These are phyloP conservation scores for Anthopleura xanthogrammica DNA, from an alignment of 92 coral and sea anemone species.

Conservation along the genomic window DNA sequence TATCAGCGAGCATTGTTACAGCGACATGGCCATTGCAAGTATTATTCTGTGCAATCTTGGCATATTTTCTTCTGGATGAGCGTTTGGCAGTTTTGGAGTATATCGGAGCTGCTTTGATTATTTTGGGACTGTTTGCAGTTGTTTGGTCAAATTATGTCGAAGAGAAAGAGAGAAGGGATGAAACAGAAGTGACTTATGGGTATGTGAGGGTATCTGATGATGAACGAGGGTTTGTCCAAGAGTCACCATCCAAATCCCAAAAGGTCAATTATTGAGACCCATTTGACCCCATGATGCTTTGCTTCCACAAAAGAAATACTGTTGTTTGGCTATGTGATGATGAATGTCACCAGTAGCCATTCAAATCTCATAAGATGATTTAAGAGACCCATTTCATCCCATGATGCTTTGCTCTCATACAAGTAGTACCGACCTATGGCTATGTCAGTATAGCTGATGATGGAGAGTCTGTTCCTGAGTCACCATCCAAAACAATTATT, in stretches of 20 bases:
- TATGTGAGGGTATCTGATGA: conserved; percentile 55
- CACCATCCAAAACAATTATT: conserved; percentile 6
- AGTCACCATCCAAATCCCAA: conserved; percentile 16
- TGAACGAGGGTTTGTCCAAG: conserved; percentile 46
- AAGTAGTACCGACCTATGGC: background rate
- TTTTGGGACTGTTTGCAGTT: conserved; percentile 64
- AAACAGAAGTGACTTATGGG: conserved; percentile 36
- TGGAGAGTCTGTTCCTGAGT: background rate
- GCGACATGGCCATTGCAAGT: conserved; percentile 90
- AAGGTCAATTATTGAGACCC: conserved; percentile 28
- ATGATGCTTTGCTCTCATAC: too few species aligned
- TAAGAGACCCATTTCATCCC: too few species aligned
- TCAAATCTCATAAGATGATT: too few species aligned
- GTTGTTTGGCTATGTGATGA: too few species aligned
- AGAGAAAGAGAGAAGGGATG: conserved; percentile 39
- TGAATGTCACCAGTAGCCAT: too few species aligned
- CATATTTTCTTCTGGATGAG: conserved; percentile 74
- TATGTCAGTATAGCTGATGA: background rate
- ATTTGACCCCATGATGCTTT: background rate
- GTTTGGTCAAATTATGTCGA: conserved; percentile 75
- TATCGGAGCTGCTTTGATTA: conserved; percentile 60
- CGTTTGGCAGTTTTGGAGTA: conserved; percentile 51
- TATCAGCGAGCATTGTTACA: conserved; percentile 75
- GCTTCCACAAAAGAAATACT: too few species aligned
- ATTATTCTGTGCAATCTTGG: conserved; percentile 71